Conservation (phyloP, 2,113 vertebrate genomes). For the Entelurus aequoreus region DNA sequence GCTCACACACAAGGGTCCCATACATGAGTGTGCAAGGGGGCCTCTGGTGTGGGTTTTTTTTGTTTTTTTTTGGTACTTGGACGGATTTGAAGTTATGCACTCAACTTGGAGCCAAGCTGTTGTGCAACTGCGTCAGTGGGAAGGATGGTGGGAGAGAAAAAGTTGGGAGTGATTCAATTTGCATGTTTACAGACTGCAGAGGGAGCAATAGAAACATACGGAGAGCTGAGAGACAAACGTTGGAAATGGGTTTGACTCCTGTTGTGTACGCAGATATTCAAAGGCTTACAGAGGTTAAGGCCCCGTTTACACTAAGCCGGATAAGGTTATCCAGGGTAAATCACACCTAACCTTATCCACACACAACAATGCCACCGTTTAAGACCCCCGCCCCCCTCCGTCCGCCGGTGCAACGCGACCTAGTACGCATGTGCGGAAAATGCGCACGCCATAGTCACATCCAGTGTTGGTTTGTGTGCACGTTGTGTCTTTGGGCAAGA, state of each 20-base stretch:
- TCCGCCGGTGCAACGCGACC: too few species aligned
- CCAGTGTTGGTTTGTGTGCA: too few species aligned
- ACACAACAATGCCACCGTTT: too few species aligned
- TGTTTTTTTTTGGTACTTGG: slow-evolving; percentile 6
- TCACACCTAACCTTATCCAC: slow-evolving; percentile 26
- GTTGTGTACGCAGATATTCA: slow-evolving; percentile 12
- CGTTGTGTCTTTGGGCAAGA: too few species aligned
- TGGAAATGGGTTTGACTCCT: slow-evolving; percentile 5
- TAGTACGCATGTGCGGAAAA: too few species aligned
- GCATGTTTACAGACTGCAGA: slow-evolving; percentile 20
- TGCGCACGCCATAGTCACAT: too few species aligned
- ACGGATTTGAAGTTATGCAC: slow-evolving; percentile 44
- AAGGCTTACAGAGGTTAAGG: too few species aligned
- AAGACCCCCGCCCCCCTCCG: too few species aligned
- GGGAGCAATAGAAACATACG: background rate
- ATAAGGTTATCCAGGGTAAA: slow-evolving; percentile 24
- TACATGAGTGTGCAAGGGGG: slow-evolving; percentile 25
- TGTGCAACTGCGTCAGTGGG: slow-evolving; percentile 52
- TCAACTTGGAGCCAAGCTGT: slow-evolving; percentile 40
- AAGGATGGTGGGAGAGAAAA: slow-evolving; percentile 36
- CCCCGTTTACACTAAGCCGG: too few species aligned
- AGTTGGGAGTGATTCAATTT: slow-evolving; percentile 42
- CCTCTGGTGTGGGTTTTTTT: slow-evolving; percentile 33
- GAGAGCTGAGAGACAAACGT: background rate
- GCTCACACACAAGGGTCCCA: slow-evolving; percentile 14